Base-by-base conservation (phyloP, 1,140 invertebrate genomes). In the Cepaea nemoralis region DNA sequence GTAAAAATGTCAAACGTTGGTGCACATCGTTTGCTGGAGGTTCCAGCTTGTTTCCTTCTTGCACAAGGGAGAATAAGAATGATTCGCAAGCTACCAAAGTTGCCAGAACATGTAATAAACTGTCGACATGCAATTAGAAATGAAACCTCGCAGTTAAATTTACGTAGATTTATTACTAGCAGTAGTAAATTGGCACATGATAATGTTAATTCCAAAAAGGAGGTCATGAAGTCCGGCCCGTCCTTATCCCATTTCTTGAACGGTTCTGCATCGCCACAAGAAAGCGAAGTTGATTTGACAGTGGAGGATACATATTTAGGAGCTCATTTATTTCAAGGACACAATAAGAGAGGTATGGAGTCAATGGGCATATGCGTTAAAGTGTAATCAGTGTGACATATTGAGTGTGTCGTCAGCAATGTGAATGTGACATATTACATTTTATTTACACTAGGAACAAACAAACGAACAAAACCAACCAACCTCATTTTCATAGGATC, bases 261-360 rank as follows among this genome's bases (percentile, higher is more conserved):
- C 27, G 33, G 33, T 63, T n/a, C 27, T 6, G n/a, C 59, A 59
- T n/a, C 55, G 5, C 27, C 59, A 31, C 6, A 27, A 27, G 8
- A 31, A 27, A 2, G n/a, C 1, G 22, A 55, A 3, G 8, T 55
- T 8, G 19, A 55, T 24, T 8, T 8, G 22, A 22, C 8, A 55
- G 22, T 6, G 16, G 69, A 71, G 39, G 69, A 71, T 3, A 22
- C 2, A 16, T 71, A 71, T 27, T 22, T 71, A 33, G 69, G 69
- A 5, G 69, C 69, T n/a, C 69, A 71, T 24, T 45, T 71, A 22
- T 71, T 71, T 27, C 69, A 71, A 24, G 69, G 69, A 2, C n/a
- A 71, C 35, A 39, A 71, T 27, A 39, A 37, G 24, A 71, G 69
- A 39, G 69, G 69, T 71, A 39, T n/a, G 67, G 42, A n/a, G n/a